Evolutionary conservation across 2,797 vertebrate genomes (phyloP).

Genomic region (Platalea minor): DNA sequence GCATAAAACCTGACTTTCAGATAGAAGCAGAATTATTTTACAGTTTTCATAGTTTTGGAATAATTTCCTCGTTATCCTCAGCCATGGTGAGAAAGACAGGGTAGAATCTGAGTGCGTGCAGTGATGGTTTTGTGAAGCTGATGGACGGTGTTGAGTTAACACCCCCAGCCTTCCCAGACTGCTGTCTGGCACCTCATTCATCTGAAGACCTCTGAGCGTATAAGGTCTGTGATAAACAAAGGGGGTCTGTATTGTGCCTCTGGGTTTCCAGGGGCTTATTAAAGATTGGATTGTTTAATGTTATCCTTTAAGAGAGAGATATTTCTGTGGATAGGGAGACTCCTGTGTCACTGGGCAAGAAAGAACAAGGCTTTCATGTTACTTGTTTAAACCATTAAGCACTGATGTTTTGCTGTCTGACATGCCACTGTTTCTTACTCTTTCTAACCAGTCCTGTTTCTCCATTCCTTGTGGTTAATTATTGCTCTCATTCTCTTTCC

Average conservation of each 20-base stretch:
- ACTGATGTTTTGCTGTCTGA: slow-evolving; percentile 71
- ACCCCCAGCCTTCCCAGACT: not conserved
- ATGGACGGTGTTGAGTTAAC: slow-evolving; percentile 47
- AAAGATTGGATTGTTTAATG: slow-evolving; percentile 55
- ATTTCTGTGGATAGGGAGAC: slow-evolving; percentile 9
- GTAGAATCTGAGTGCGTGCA: not conserved
- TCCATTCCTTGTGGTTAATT: slow-evolving; percentile 72
- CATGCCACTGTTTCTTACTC: slow-evolving; percentile 38
- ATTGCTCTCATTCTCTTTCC: slow-evolving; percentile 39
- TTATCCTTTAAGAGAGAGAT: slow-evolving; percentile 32
- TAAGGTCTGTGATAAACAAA: slow-evolving; percentile 56
- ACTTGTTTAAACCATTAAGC: slow-evolving; percentile 44
- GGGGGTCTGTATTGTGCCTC: slow-evolving; percentile 34
- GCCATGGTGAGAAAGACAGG: not conserved
- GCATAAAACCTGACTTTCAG: not conserved
- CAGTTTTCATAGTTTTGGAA: not conserved
- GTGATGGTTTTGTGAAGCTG: slow-evolving; percentile 8
- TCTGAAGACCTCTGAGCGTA: slow-evolving; percentile 48
- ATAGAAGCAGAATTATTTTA: not conserved
- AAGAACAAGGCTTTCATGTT: slow-evolving; percentile 31
- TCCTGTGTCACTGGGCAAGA: slow-evolving; percentile 12
- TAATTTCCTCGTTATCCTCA: not conserved
- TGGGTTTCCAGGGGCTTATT: slow-evolving; percentile 48
- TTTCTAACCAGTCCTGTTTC: slow-evolving; percentile 72
- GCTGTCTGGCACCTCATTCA: slow-evolving; percentile 62